A percentile compares a stretch with the other conserved stretches of the same genome.
Conservation (phyloP, 35 echinoderm and acorn worm genomes). For the Chiridota heheva region DNA sequence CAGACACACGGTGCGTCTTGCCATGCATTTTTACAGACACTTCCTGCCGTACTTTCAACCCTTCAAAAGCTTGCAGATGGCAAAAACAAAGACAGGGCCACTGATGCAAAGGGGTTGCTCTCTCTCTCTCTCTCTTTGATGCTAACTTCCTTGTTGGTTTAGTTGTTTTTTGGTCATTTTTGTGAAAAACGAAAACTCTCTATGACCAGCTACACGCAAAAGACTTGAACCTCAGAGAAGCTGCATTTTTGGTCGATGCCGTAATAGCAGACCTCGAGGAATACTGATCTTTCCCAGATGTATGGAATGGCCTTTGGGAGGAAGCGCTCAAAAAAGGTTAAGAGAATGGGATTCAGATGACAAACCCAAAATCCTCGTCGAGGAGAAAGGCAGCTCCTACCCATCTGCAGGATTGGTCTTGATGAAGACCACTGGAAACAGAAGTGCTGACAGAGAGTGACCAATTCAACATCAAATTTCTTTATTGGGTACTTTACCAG, state of each 20-base stretch:
- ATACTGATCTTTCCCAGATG: not conserved
- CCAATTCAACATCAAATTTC: not conserved
- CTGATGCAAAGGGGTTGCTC: constrained; percentile 16
- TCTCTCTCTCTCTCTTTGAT: constrained; percentile 19
- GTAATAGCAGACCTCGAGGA: constrained; percentile 16
- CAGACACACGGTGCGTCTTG: constrained; percentile 65
- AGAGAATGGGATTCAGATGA: constrained; percentile 19
- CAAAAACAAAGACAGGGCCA: constrained; percentile 33
- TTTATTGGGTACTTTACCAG: not conserved
- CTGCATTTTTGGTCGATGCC: constrained; percentile 21
- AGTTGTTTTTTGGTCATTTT: constrained; percentile 18
- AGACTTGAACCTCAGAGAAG: constrained; percentile 35
- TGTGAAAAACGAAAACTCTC: constrained; percentile 27
- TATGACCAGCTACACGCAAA: constrained; percentile 38
- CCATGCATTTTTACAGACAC: not conserved
- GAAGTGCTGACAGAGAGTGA: not conserved
- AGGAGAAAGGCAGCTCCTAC: constrained; percentile 7
- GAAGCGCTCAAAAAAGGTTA: constrained; percentile 11
- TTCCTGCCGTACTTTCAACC: constrained; percentile 36
- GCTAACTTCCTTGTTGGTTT: constrained; percentile 20
- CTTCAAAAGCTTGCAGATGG: constrained; percentile 18
- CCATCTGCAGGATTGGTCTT: not conserved
- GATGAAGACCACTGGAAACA: not conserved
- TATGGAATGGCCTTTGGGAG: constrained; percentile 20
- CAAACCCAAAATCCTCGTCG: constrained; percentile 8